A percentile compares a stretch with the other conserved stretches of the same genome.
Evolutionary conservation across 1,140 invertebrate species (phyloP).

Genomic region (Drosophila kepulauana): DNA sequence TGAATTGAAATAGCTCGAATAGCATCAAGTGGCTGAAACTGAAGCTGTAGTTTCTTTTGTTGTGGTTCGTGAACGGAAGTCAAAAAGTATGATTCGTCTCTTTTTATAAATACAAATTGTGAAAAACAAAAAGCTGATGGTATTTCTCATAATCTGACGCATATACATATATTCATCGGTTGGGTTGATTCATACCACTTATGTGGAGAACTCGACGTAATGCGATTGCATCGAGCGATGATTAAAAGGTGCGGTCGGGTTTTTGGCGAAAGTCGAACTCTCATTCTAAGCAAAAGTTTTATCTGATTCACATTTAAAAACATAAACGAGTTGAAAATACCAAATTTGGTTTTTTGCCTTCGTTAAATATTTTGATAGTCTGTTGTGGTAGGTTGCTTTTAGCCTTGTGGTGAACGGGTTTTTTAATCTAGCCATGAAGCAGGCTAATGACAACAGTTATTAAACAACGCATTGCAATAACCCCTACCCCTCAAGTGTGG

Average conservation of each 20-base stretch:
- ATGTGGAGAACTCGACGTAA: conserved; percentile 8
- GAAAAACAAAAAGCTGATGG: background rate
- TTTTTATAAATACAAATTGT: conserved; percentile 1
- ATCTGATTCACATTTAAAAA: conserved; percentile 15
- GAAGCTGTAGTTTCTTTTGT: conserved; percentile 28
- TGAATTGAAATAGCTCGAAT: conserved; percentile 45
- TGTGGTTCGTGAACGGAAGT: conserved; percentile 40
- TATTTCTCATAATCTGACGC: conserved; percentile 14
- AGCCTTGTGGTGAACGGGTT: conserved; percentile 57
- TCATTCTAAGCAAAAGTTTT: conserved; percentile 25
- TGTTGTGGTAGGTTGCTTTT: conserved; percentile 46
- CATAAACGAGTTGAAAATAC: conserved; percentile 15
- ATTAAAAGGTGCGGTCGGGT: conserved; percentile 53
- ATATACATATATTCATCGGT: conserved; percentile 33
- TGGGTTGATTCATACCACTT: conserved; percentile 44
- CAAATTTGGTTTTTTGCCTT: conserved; percentile 10
- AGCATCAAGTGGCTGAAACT: conserved; percentile 7
- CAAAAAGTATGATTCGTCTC: conserved; percentile 24
- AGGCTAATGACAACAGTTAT: conserved; percentile 58
- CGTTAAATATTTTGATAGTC: conserved; percentile 28
- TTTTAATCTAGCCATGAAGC: conserved; percentile 60
- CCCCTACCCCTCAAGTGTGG: conserved; percentile 7
- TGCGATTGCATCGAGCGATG: conserved; percentile 32
- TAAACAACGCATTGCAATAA: conserved; percentile 9
- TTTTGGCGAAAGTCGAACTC: conserved; percentile 36